phyloP scores from a whole-genome alignment of 2,888 invertebrate genomes.

The Tinea pellionella region DNA sequence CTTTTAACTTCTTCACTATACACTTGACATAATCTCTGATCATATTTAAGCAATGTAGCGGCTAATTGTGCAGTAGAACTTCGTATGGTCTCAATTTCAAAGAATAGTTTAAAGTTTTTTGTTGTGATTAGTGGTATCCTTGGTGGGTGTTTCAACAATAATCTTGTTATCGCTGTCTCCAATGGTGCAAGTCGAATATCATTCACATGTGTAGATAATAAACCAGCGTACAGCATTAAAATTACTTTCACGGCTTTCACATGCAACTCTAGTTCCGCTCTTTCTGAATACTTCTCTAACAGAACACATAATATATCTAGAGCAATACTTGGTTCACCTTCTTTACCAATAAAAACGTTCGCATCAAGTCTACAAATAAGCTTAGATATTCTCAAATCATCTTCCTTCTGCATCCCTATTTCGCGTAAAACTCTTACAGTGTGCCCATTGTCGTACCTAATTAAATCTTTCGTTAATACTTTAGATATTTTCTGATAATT shows the following conservation, averaged over 20 bases:
- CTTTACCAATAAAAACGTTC: conserved; percentile 44
- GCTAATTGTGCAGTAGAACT: conserved; percentile 71
- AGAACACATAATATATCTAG: conserved; percentile 57
- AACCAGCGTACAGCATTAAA: conserved; percentile 48
- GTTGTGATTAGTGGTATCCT: conserved; percentile 38
- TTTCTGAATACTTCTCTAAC: conserved; percentile 50
- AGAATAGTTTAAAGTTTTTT: conserved; percentile 64
- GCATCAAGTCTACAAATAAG: conserved; percentile 41
- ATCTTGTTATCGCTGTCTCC: conserved; percentile 56
- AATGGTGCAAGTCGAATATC: background rate
- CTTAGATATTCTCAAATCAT: conserved; percentile 51
- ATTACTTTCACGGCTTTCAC: conserved; percentile 19
- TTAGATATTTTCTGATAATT: conserved; percentile 55
- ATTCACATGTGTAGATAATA: conserved; percentile 33
- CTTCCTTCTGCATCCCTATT: conserved; percentile 43
- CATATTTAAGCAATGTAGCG: conserved; percentile 66
- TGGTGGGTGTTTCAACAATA: conserved; percentile 29
- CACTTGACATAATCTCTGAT: conserved; percentile 49
- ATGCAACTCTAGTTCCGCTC: background rate
- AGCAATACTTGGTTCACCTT: conserved; percentile 62
- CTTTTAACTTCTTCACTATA: conserved; percentile 55
- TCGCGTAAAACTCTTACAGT: conserved; percentile 52
- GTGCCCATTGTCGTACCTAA: conserved; percentile 40
- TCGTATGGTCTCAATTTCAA: conserved; percentile 57
- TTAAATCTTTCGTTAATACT: conserved; percentile 56